Percentiles rank a stretch among this genome's conserved stretches.
These are phyloP conservation scores for Lytechinus pictus DNA, from an alignment of 35 echinoderm and acorn worm genomes.

Conservation along the genomic window DNA sequence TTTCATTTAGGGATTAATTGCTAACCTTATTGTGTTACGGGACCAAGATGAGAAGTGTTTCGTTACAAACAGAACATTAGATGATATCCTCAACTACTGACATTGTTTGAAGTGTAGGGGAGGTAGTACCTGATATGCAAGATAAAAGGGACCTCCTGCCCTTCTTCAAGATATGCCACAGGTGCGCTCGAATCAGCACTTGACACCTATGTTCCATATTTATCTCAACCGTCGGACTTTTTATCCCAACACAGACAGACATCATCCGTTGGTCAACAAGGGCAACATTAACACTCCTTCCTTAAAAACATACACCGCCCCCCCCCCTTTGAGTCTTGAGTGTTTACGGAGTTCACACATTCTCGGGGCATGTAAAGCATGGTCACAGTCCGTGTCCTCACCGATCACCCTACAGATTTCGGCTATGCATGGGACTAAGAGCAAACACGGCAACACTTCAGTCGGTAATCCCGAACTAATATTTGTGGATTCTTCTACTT, in stretches of 20 bases:
- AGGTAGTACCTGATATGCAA: neutral
- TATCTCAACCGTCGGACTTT: neutral
- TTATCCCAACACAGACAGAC: neutral
- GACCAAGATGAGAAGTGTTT: neutral
- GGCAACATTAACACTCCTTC: constrained; percentile 1
- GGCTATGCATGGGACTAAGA: neutral
- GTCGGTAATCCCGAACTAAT: neutral
- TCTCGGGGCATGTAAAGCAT: neutral
- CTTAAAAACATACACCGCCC: neutral
- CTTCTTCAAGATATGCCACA: neutral
- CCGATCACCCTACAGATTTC: neutral
- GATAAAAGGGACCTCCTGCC: neutral
- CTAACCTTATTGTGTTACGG: no score
- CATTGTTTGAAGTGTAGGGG: neutral
- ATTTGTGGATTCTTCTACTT: neutral
- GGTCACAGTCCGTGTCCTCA: neutral
- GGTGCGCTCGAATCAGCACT: neutral
- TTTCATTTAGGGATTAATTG: no score
- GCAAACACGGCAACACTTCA: constrained; percentile 9
- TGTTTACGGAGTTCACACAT: neutral
- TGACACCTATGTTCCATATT: neutral
- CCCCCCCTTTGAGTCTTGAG: neutral
- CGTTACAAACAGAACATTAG: neutral
- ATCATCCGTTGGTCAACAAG: neutral
- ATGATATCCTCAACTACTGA: neutral